Conservation (phyloP, 2,113 vertebrate species). For the Aldabrachelys gigantea region DNA sequence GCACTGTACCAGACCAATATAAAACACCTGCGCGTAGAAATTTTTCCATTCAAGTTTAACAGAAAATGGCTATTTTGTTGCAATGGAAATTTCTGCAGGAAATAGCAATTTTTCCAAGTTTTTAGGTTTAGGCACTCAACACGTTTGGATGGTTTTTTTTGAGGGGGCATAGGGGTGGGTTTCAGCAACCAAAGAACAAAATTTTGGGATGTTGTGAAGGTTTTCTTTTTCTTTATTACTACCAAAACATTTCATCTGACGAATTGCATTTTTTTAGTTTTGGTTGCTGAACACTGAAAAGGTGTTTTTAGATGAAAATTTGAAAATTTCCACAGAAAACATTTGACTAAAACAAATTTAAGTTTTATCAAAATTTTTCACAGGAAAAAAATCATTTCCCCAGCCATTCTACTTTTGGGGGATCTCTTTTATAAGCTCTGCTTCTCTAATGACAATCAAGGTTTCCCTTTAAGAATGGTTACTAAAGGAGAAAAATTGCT, state of each 20-base stretch:
- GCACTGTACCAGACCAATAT: background rate
- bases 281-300: background rate
- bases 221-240: background rate
- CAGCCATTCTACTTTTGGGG: background rate
- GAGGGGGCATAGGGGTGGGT: background rate
- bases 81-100: background rate
- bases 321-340: background rate
- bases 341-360: background rate
- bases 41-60: background rate
- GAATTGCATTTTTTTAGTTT: background rate
- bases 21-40: background rate
- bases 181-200: background rate
- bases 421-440: background rate
- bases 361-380: background rate
- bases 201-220: background rate
- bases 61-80: background rate
- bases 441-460: background rate
- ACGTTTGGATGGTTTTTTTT: background rate
- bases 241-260: background rate
- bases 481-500: background rate
- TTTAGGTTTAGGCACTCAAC: background rate
- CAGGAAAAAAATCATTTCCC: background rate
- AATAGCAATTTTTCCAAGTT: background rate
- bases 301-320: background rate
- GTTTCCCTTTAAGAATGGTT: background rate